Conservation (phyloP, 2,113 vertebrate species). For the human region DNA sequence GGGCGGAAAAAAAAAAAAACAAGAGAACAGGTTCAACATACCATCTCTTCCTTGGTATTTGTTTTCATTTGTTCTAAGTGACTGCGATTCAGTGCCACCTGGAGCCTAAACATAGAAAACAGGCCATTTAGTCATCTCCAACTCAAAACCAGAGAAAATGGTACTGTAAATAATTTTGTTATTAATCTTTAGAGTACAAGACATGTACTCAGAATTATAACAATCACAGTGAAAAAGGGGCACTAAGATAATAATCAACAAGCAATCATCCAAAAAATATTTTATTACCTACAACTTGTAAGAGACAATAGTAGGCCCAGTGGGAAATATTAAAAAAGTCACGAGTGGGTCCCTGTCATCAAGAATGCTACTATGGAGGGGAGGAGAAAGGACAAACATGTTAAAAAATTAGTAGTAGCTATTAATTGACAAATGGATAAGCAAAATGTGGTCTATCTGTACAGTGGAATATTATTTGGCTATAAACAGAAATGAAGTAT, state of each 20-base stretch:
- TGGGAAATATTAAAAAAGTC: neutral
- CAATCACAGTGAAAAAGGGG: neutral
- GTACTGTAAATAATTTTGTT: constrained; percentile 27
- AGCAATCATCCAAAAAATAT: neutral
- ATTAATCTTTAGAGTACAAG: constrained; percentile 29
- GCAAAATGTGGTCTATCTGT: neutral
- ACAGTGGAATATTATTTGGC: neutral
- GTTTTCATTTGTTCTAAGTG: constrained; percentile 84
- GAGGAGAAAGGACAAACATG: neutral
- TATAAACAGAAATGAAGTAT: neutral
- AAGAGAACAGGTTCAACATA: constrained; percentile 76
- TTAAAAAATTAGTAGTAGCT: neutral
- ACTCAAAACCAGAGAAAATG: constrained; percentile 43
- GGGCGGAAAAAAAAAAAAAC: neutral
- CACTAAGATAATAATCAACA: neutral
- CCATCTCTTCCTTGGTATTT: constrained; percentile 84
- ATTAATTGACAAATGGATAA: neutral
- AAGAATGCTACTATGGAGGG: neutral
- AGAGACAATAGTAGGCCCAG: neutral
- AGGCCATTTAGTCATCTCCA: constrained; percentile 58
- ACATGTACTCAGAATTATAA: neutral
- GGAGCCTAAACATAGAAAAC: constrained; percentile 80
- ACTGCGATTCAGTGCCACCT: constrained; percentile 81
- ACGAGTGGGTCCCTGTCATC: neutral
- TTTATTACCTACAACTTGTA: neutral